Evolutionary conservation across 1,140 invertebrate genomes (phyloP).

Genomic region (Penaeus japonicus): DNA sequence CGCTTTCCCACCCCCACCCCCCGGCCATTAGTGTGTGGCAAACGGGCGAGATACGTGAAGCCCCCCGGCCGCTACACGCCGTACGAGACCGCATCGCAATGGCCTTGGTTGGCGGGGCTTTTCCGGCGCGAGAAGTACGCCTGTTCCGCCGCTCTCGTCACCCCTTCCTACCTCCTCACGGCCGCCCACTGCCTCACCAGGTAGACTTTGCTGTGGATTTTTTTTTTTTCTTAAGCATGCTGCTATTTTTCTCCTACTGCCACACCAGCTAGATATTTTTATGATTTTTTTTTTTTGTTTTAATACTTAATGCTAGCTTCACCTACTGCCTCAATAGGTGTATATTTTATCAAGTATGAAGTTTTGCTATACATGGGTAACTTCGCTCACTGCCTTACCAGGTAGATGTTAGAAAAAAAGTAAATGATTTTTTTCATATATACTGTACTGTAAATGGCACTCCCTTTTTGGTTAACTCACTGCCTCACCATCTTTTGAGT

Average conservation of each 20-base stretch:
- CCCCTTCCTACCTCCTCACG: conserved; percentile 24
- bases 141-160: conserved; percentile 43
- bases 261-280: not conserved
- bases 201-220: not conserved
- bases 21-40: conserved; percentile 54
- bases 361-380: no score
- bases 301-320: no score
- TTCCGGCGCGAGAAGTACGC: not conserved
- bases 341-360: no score
- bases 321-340: no score
- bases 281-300: no score
- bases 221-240: not conserved
- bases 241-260: not conserved
- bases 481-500: no score
- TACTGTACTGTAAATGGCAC: no score
- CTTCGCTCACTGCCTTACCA: no score
- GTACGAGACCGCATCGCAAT: not conserved
- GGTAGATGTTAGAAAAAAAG: no score
- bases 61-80: not conserved
- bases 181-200: conserved; percentile 48
- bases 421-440: no score
- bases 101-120: conserved; percentile 45
- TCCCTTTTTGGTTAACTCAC: no score
- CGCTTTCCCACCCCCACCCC: not conserved
- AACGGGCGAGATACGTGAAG: not conserved